These are phyloP conservation scores for Subacronicta megacephala DNA, from an alignment of 2,888 invertebrate species.

Conservation along the genomic window DNA sequence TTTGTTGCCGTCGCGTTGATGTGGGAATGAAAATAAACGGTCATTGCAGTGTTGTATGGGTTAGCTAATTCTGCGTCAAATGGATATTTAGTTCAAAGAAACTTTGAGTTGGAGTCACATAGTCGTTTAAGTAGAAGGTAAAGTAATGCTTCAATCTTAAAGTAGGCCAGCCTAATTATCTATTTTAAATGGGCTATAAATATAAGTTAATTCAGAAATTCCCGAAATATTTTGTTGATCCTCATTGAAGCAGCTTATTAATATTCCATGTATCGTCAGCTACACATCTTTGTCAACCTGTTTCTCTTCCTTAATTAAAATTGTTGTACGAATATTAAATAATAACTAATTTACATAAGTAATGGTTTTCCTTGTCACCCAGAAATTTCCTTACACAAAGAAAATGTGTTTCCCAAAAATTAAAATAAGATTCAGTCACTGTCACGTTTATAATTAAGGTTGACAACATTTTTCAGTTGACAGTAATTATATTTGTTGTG, in stretches of 20 bases:
- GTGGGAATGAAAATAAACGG: constrained; percentile 31
- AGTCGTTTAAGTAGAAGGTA: too few relatives aligned
- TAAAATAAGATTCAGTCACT: constrained; percentile 25
- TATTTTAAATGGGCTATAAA: too few relatives aligned
- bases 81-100: background rate
- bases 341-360: background rate
- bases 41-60: constrained; percentile 10
- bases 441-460: constrained; percentile 36
- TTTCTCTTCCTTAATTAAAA: background rate
- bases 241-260: too few relatives aligned
- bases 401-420: background rate
- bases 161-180: too few relatives aligned
- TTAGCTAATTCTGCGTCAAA: background rate
- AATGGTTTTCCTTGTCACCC: background rate
- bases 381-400: constrained; percentile 1
- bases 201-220: too few relatives aligned
- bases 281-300: background rate
- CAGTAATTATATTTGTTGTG: constrained; percentile 51
- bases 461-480: constrained; percentile 31
- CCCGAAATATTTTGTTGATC: too few relatives aligned
- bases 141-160: too few relatives aligned
- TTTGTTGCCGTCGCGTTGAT: constrained; percentile 32
- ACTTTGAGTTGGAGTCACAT: background rate
- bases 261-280: too few relatives aligned
- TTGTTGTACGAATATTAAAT: background rate